These are phyloP conservation scores for Drosophila albomicans DNA, from an alignment of 1,140 invertebrate species.

Conservation along the genomic window DNA sequence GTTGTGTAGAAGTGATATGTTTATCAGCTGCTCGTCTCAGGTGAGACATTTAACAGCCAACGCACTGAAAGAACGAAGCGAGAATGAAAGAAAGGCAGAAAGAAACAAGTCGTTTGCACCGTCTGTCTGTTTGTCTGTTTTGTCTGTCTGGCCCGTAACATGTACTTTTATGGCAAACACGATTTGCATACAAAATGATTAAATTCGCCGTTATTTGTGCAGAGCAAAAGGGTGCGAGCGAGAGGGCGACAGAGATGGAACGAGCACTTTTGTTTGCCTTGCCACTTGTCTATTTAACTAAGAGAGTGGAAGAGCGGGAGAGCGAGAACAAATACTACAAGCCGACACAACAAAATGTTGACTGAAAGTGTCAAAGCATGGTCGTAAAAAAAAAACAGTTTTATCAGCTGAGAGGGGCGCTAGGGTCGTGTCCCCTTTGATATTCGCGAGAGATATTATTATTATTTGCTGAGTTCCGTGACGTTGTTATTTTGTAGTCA, in stretches of 20 bases:
- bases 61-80: conserved; percentile 3
- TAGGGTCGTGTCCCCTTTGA: conserved; percentile 20
- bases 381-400: conserved; percentile 26
- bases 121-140: conserved; percentile 1
- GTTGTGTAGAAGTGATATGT: conserved; percentile 11
- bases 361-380: conserved; percentile 41
- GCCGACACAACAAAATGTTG: conserved; percentile 43
- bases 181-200: conserved; percentile 76
- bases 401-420: conserved; percentile 27
- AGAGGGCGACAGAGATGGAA: neutral
- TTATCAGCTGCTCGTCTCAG: conserved; percentile 51
- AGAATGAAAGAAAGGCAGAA: conserved; percentile 7
- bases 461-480: conserved; percentile 50
- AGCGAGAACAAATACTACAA: conserved; percentile 6
- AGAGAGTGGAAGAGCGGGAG: neutral
- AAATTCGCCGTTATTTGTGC: conserved; percentile 63
- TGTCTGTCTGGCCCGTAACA: conserved; percentile 32
- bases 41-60: conserved; percentile 49
- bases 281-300: conserved; percentile 27
- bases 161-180: conserved; percentile 63
- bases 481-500: conserved; percentile 17
- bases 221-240: conserved; percentile 6
- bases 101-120: conserved; percentile 35
- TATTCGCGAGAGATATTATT: conserved; percentile 33
- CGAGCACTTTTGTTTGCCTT: conserved; percentile 41